Base-by-base conservation (phyloP, 2,797 vertebrate genomes). In the Graptemys geographica region DNA sequence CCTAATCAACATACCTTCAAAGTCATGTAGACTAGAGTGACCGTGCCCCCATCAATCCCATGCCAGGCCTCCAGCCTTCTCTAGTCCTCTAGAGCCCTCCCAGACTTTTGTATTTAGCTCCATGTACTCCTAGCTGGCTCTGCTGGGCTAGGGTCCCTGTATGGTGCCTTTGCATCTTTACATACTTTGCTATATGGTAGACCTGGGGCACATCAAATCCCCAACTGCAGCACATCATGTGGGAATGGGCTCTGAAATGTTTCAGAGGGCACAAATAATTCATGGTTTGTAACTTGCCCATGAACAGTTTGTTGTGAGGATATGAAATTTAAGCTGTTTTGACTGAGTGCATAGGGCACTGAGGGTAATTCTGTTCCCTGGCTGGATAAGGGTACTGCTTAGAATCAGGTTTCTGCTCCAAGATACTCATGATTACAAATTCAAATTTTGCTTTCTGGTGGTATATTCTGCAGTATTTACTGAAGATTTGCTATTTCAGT, bases 381-480 rank as follows among this genome's bases (percentile, higher is more conserved):
- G 11, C 55, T 65, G 59, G 31, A 72, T 72, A 37, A 41, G n/a
- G 21, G 11, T 25, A 12, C 37, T n/a, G 89, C 78, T 89, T 82
- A 37, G 44, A 0, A 2, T 25, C 10, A 49, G 23, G 8, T 44
- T 94, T 44, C 74, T 92, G 41, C 11, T 6, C 21, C 59, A 25
- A 11, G 27, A 2, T 0, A 0, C 15, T 83, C n/a, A 27, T 84
- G 51, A 2, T 4, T 9, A 9, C 59, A 62, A 18, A n/a, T 81
- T 62, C 8, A 85, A 3, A 69, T 78, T 93, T 86, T 86, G 11
- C 13, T 85, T 90, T 80, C 78, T 90, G 33, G 69, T 90, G 33
- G 69, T 52, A 2, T 23, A 78, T 85, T 56, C 83, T 62, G 21
- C 31, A 62, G 13, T 0, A 1, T 62, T 47, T 18, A 59, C 59